Conservation (phyloP, 2,797 vertebrate genomes). For the Clarias fuscus region DNA sequence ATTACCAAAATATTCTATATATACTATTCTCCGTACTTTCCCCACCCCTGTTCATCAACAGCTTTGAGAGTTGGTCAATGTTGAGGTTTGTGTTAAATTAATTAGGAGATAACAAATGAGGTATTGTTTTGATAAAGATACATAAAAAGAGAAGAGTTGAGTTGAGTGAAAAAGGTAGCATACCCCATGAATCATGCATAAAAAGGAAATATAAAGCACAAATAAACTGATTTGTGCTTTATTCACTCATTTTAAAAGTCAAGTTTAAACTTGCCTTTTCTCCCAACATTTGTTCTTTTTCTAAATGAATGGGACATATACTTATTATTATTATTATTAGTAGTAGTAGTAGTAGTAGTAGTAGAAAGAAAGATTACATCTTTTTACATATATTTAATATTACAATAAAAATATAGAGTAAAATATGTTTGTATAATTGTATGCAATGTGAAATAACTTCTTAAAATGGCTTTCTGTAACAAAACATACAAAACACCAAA, state of each 20-base stretch:
- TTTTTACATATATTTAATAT: too few species aligned
- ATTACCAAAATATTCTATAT: neutral
- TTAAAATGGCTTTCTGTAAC: neutral
- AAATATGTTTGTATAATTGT: too few species aligned
- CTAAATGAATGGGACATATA: neutral
- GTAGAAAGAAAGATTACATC: neutral
- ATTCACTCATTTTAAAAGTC: neutral
- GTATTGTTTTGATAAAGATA: neutral
- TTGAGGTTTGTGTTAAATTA: neutral
- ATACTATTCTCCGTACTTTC: neutral
- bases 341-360: neutral
- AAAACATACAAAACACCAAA: neutral
- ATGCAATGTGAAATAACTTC: too few species aligned
- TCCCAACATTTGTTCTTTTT: neutral
- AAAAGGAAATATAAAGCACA: neutral
- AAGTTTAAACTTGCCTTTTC: neutral
- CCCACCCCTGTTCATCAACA: neutral
- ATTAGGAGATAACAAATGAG: neutral
- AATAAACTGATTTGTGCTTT: neutral
- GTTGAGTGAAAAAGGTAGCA: constrained; percentile 4
- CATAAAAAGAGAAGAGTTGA: constrained; percentile 4
- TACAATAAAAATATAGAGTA: too few species aligned
- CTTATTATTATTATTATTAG: neutral
- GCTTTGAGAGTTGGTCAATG: neutral
- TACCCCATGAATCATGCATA: neutral